These are phyloP conservation scores for Dorcus hopei DNA, from an alignment of 2,888 invertebrate genomes.

Conservation along the genomic window DNA sequence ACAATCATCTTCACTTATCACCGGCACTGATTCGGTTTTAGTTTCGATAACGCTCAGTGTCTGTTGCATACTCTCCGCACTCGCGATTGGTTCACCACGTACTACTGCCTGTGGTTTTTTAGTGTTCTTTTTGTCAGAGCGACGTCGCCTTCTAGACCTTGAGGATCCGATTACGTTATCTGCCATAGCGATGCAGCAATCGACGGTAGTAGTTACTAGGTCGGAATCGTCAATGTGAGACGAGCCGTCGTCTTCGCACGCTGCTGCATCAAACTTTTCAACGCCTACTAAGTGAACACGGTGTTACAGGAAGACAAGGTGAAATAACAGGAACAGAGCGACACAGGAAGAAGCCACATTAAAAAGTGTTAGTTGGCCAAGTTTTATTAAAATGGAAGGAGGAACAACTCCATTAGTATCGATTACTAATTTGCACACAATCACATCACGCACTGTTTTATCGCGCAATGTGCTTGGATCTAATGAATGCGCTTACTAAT, in stretches of 20 bases:
- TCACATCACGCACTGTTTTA: neutral
- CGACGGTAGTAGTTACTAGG: slow-evolving; percentile 8
- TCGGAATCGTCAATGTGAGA: neutral
- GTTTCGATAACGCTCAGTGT: neutral
- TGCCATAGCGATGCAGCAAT: slow-evolving; percentile 23
- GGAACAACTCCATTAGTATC: neutral
- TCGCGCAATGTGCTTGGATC: neutral
- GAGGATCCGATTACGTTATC: slow-evolving; percentile 29
- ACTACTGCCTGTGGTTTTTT: slow-evolving; percentile 15
- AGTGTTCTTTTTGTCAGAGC: slow-evolving; percentile 26
- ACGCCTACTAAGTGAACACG: slow-evolving; percentile 26
- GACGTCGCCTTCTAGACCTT: slow-evolving; percentile 30
- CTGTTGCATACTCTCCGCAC: slow-evolving; percentile 14
- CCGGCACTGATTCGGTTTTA: slow-evolving; percentile 10
- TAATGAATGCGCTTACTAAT: neutral
- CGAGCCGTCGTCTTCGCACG: slow-evolving; percentile 1
- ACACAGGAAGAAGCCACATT: slow-evolving; percentile 9
- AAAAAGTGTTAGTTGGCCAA: neutral
- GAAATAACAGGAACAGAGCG: slow-evolving; percentile 9
- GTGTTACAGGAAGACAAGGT: slow-evolving; percentile 21
- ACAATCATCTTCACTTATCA: slow-evolving; percentile 2
- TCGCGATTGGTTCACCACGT: slow-evolving; percentile 11
- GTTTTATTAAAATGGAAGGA: neutral
- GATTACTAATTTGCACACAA: neutral
- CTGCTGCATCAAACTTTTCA: slow-evolving; percentile 3